Base-by-base conservation (phyloP, 2,797 vertebrate genomes). In the Ceyx erithaca region DNA sequence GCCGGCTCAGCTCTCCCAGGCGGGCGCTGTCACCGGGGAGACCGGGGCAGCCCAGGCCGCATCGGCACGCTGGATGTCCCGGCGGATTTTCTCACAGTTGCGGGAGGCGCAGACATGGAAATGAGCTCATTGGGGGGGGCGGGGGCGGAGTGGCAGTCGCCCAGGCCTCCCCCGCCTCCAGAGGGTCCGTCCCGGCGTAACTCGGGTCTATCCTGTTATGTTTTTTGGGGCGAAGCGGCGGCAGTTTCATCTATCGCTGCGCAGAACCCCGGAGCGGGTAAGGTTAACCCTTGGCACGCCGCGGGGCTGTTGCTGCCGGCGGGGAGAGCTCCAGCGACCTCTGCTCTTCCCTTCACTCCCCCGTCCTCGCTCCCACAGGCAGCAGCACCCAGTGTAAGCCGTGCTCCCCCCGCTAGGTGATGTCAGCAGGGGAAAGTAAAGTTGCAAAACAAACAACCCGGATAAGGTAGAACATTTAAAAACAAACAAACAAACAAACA, bases 41-140 rank as follows among this genome's bases (percentile, higher is more conserved):
- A 96, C 96, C 61, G 79, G 93, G 85, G 71, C 87, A 62, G 93
- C 85, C 67, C 88, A 31, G 82, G 90, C 95, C 92, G 81, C 94
- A 79, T 59, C 91, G 78, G 95, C 94, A 90, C 86, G 40, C 80
- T 59, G 51, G 48, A 69, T 78, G 71, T 89, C 77, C 90, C 71
- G 52, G 62, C 17, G 92, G 87, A 91, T 94, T 96, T 96, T 96
- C 96, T 96, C 97, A 94, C 93, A 81, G 95, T 93, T 54, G 93
- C 95, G 77, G 96, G 96, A 95, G 96, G 85, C 59, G 94, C 96
- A 87, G 90, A 76, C 93, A 97, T 97, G 97, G 97, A 97, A 97
- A 97, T 97, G 81, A 96, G 95, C 95, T 97, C 95, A 96, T 96
- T 35, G 46, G 22, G 46, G 46, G 46, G 46, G 46, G 21, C 6